Evolutionary conservation across 1,140 invertebrate genomes (phyloP).

Genomic region (Luehdorfia chinensis): DNA sequence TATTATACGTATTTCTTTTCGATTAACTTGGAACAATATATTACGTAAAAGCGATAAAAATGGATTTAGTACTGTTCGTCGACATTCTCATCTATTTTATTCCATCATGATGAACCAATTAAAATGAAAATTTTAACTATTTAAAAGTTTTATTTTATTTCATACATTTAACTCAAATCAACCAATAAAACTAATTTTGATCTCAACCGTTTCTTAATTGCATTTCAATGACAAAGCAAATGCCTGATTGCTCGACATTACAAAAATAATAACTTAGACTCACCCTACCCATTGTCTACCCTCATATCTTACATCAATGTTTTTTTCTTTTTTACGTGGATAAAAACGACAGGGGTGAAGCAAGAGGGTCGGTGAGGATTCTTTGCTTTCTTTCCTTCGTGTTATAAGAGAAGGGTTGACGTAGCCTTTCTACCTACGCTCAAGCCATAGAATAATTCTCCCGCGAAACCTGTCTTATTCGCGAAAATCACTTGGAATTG

Average conservation of each 20-base stretch:
- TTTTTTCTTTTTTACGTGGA: conserved; percentile 56
- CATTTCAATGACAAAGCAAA: conserved; percentile 25
- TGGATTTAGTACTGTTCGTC: too few species aligned
- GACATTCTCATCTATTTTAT: too few species aligned
- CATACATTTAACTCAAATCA: too few species aligned
- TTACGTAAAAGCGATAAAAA: too few species aligned
- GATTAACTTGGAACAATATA: too few species aligned
- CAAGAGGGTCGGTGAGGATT: conserved; percentile 34
- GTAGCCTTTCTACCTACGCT: conserved; percentile 33
- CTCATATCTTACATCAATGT: conserved; percentile 53
- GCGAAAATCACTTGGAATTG: conserved; percentile 5
- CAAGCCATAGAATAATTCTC: conserved; percentile 7
- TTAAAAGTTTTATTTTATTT: too few species aligned
- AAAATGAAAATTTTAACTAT: too few species aligned
- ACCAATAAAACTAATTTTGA: too few species aligned
- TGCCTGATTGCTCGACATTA: conserved; percentile 30
- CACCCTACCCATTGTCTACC: conserved; percentile 34
- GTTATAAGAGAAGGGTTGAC: conserved; percentile 47
- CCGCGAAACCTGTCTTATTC: not conserved
- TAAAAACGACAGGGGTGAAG: conserved; percentile 43
- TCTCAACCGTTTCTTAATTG: too few species aligned
- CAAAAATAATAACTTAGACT: conserved; percentile 42
- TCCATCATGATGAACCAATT: too few species aligned
- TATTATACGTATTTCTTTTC: too few species aligned
- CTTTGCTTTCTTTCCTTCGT: conserved; percentile 44